Percentiles rank a stretch among this genome's conserved stretches.
Conservation (phyloP, 2,888 invertebrate genomes). For the Lutraria lutraria region DNA sequence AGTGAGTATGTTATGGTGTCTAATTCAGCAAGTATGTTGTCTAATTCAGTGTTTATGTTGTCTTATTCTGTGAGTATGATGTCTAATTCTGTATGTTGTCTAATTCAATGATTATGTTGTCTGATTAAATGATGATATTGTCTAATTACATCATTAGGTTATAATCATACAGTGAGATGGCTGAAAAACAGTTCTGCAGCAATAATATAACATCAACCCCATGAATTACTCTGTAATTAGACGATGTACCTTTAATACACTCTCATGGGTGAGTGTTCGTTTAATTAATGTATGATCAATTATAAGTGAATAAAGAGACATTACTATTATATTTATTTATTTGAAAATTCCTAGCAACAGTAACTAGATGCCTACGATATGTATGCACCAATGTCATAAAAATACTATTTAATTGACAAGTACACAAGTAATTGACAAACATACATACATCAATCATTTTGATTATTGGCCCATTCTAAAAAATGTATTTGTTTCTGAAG, state of each 20-base stretch:
- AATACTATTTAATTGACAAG: neutral
- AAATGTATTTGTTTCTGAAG: too few species aligned
- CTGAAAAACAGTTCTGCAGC: too few species aligned
- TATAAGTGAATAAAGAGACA: neutral
- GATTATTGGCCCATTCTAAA: neutral
- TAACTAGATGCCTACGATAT: neutral
- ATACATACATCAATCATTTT: conserved; percentile 3
- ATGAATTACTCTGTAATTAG: neutral
- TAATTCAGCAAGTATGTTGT: too few species aligned
- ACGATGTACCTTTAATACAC: neutral
- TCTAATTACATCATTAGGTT: too few species aligned
- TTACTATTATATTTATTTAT: conserved; percentile 7
- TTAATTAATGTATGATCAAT: neutral
- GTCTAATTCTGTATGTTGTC: too few species aligned
- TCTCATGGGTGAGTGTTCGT: neutral
- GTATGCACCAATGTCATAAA: neutral
- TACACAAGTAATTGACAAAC: neutral
- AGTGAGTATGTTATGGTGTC: too few species aligned
- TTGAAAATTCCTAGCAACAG: conserved; percentile 20
- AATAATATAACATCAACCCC: too few species aligned
- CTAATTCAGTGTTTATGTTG: too few species aligned
- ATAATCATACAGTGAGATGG: too few species aligned
- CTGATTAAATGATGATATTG: too few species aligned
- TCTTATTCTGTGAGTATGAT: too few species aligned
- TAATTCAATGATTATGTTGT: too few species aligned